Conservation (phyloP, 2,113 vertebrate species). For the Lampris megalopsis region DNA sequence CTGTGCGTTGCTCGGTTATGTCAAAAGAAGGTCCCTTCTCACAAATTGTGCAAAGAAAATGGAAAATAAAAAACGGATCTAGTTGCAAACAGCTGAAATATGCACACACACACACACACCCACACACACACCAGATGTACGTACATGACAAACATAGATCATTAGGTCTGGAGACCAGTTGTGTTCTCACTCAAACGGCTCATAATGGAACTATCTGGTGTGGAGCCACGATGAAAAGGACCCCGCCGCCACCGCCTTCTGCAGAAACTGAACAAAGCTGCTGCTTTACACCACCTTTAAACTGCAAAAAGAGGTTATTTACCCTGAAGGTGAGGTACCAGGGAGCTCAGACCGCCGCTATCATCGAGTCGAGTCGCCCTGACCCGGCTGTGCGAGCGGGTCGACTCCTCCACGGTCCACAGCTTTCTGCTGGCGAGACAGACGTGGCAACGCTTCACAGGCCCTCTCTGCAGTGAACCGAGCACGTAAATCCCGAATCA, state of each 20-base stretch:
- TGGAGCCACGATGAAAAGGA: not conserved
- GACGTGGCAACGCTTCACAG: conserved; percentile 32
- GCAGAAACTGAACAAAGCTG: too few relatives aligned
- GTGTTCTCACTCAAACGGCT: too few relatives aligned
- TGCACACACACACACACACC: not conserved
- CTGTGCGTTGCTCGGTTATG: too few relatives aligned
- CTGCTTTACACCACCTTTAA: not conserved
- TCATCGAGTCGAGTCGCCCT: conserved; percentile 31
- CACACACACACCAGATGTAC: not conserved
- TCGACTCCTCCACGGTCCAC: conserved; percentile 55
- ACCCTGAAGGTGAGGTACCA: conserved; percentile 17
- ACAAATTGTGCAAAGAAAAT: too few relatives aligned
- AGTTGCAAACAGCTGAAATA: not conserved
- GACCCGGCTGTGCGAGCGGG: conserved; percentile 52
- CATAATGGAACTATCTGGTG: not conserved
- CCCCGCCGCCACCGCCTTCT: too few relatives aligned
- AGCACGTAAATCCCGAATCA: conserved; percentile 50
- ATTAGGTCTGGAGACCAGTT: conserved; percentile 1
- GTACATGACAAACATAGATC: conserved; percentile 8
- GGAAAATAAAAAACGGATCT: too few relatives aligned
- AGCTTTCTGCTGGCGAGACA: conserved; percentile 51
- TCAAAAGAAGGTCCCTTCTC: too few relatives aligned
- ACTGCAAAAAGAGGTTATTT: conserved; percentile 26
- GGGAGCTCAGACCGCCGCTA: not conserved
- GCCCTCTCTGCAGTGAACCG: conserved; percentile 24